Percentiles rank a stretch among this genome's conserved stretches.
Evolutionary conservation across 2,888 invertebrate species (phyloP).

Genomic region (Aspidiotus rigidus): DNA sequence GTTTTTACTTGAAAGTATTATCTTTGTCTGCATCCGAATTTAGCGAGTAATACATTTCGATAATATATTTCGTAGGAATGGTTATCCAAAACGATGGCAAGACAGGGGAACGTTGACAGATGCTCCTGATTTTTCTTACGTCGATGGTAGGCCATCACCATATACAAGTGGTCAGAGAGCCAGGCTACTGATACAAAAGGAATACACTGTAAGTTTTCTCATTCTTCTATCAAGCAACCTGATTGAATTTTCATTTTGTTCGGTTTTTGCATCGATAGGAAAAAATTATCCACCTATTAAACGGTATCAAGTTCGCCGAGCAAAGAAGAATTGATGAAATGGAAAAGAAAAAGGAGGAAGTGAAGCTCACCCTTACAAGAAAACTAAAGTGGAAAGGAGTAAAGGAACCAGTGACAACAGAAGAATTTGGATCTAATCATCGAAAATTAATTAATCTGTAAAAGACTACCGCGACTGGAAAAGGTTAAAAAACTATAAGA

Average conservation of each 20-base stretch:
- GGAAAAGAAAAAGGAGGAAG: too few relatives aligned
- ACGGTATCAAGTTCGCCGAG: conserved; percentile 40
- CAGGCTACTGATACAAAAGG: conserved; percentile 40
- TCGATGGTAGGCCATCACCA: conserved; percentile 67
- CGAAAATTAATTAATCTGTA: too few relatives aligned
- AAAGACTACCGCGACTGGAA: too few relatives aligned
- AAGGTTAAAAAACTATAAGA: too few relatives aligned
- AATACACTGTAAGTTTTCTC: conserved; percentile 40
- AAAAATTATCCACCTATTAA: conserved; percentile 38
- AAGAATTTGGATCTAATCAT: too few relatives aligned
- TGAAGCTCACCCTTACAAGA: too few relatives aligned
- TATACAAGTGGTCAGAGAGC: conserved; percentile 45
- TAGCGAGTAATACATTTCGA: background rate
- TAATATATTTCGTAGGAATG: conserved; percentile 31
- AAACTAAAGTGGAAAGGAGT: too few relatives aligned
- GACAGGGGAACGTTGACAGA: conserved; percentile 39
- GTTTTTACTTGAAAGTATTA: background rate
- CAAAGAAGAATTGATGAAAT: background rate
- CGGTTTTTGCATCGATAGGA: conserved; percentile 37
- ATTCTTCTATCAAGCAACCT: conserved; percentile 1
- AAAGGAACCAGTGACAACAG: too few relatives aligned
- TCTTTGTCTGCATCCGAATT: background rate
- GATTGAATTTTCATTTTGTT: background rate
- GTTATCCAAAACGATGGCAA: conserved; percentile 27
- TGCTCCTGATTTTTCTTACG: conserved; percentile 56